A percentile compares a stretch with the other conserved stretches of the same genome.
These are phyloP conservation scores for Euphydryas editha DNA, from an alignment of 2,888 invertebrate genomes.

Conservation along the genomic window DNA sequence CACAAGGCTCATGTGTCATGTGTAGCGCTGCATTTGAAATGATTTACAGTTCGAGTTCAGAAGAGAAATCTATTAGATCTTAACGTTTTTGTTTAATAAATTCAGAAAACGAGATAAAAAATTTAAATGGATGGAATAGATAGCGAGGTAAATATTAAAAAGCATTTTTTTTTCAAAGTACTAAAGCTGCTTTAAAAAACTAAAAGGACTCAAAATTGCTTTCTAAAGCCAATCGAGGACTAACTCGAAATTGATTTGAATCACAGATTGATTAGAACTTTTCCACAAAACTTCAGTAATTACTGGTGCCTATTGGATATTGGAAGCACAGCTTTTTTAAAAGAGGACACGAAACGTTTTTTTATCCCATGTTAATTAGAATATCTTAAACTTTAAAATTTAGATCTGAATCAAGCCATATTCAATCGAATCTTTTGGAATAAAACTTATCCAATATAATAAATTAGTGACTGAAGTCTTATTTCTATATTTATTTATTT, in stretches of 20 bases:
- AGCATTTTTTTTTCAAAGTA: not conserved
- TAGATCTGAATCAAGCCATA: not conserved
- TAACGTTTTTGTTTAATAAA: too few species aligned
- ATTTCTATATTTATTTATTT: not conserved
- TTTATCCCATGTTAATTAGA: conserved; percentile 72
- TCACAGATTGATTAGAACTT: conserved; percentile 10
- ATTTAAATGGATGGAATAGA: too few species aligned
- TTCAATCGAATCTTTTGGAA: not conserved
- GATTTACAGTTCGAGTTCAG: too few species aligned
- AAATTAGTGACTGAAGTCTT: too few species aligned
- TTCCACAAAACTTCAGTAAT: conserved; percentile 11
- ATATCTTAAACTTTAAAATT: not conserved
- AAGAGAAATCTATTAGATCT: too few species aligned
- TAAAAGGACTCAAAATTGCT: not conserved
- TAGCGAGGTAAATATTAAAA: too few species aligned
- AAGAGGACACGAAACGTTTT: conserved; percentile 45
- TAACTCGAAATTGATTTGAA: conserved; percentile 7
- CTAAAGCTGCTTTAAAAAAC: not conserved
- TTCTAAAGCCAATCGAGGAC: conserved; percentile 1
- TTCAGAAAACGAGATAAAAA: too few species aligned
- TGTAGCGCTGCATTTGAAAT: too few species aligned
- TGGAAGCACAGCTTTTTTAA: not conserved
- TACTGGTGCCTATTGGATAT: conserved; percentile 9
- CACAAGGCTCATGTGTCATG: too few species aligned
- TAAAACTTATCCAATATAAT: too few species aligned